Evolutionary conservation across 2,888 invertebrate species (phyloP), one percentile per base, ranked within the genome.

Genomic region (Amaurobius ferox): DNA sequence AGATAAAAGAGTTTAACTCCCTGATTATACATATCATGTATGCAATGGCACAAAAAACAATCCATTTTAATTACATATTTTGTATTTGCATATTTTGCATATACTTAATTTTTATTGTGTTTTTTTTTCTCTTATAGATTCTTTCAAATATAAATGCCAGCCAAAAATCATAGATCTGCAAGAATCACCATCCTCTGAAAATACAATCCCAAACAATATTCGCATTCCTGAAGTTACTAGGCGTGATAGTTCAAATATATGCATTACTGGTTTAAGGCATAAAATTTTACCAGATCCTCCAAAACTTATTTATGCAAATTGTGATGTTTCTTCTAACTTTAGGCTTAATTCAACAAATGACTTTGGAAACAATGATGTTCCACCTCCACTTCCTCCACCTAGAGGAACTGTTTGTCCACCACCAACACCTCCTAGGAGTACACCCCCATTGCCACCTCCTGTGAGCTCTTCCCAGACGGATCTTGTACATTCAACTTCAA

Each of bases 361-460:
- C 64, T 89, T 79, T 64, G 39, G 77, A 7, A 79, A 74, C 70
- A 79, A 67, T 44, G 89, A 89, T 79, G 83, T 89, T 30, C 89
- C 90, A 9, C 90, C 90, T 6, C 90, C 90, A 40, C 89, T 90
- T 19, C 90, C 90, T 7, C 89, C 90, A 29, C 89, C 90, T 2
- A 83, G 88, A 66, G 86, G 89, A 68, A 80, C 90, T 88, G 66
- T 90, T 67, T 80, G 90, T 94, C 93, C 92, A 89, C 96, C 70
- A 93, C 94, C 95, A 95, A 16, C 93, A 94, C 90, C 93, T 62
- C 89, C 89, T 7, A 80, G 88, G 66, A 79, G 89, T 73, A 83
- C 90, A 86, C 74, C 90, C 72, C 88, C 90, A 94, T 35, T 83
- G 32, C 96, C 68, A 93, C 94, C 95, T 95, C 16, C 93, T 94